These are phyloP conservation scores for Adelges cooleyi DNA, from an alignment of 1,140 invertebrate species.

Conservation along the genomic window DNA sequence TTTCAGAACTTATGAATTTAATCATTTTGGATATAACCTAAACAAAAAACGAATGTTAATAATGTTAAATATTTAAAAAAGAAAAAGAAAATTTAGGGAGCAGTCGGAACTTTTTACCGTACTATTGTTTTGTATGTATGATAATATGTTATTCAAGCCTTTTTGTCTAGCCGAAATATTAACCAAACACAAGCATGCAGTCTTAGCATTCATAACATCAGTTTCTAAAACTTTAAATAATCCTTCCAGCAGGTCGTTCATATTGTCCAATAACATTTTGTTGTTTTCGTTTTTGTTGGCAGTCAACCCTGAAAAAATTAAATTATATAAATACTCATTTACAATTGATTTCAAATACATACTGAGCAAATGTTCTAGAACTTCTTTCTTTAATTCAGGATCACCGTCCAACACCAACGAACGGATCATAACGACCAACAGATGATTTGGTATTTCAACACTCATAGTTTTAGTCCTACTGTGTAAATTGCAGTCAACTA, in stretches of 20 bases:
- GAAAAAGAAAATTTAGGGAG: not conserved
- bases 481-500: too few relatives aligned
- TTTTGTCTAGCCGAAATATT: constrained; percentile 15
- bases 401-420: not conserved
- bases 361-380: not conserved
- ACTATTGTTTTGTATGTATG: not conserved
- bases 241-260: not conserved
- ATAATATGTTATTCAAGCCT: not conserved
- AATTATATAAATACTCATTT: not conserved
- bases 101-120: not conserved
- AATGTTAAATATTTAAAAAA: not conserved
- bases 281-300: not conserved
- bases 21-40: not conserved
- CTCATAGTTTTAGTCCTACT: not conserved
- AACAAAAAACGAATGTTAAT: constrained; percentile 6
- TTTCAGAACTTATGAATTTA: not conserved
- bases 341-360: not conserved
- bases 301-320: not conserved
- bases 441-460: not conserved
- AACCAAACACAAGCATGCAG: not conserved
- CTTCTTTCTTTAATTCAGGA: not conserved
- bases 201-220: not conserved
- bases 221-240: not conserved
- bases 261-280: not conserved
- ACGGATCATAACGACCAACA: not conserved